phyloP scores from a whole-genome alignment of 1,140 invertebrate genomes.

The Pogonomyrmex barbatus region DNA sequence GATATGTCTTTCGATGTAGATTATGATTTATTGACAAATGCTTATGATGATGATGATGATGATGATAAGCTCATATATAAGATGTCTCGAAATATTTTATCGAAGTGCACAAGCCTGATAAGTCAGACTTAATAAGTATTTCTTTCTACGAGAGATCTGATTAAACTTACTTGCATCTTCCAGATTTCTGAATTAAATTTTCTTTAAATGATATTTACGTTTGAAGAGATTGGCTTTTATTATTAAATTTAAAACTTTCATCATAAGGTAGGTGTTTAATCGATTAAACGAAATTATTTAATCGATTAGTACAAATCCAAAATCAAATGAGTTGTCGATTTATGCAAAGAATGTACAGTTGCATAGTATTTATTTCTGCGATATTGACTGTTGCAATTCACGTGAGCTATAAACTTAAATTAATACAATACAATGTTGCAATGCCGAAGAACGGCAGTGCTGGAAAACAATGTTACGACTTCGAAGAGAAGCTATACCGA shows the following conservation, averaged over 20 bases:
- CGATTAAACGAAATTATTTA: too few relatives aligned
- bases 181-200: background rate
- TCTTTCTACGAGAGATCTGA: too few relatives aligned
- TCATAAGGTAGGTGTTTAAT: background rate
- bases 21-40: background rate
- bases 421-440: background rate
- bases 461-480: conserved; percentile 18
- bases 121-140: too few relatives aligned
- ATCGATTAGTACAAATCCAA: too few relatives aligned
- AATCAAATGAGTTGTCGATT: background rate
- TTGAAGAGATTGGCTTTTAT: background rate
- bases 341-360: background rate
- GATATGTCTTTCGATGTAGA: background rate
- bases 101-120: background rate
- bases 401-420: background rate
- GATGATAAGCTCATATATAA: background rate
- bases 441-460: background rate
- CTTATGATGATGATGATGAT: background rate
- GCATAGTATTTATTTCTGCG: background rate
- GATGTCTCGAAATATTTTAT: background rate
- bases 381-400: background rate
- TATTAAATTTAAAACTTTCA: background rate
- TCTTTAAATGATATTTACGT: background rate
- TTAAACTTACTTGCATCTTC: background rate
- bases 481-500: conserved; percentile 2